Evolutionary conservation across 2,113 vertebrate genomes (phyloP), one percentile per base, ranked within the genome.

Genomic region (Xiphias gladius): DNA sequence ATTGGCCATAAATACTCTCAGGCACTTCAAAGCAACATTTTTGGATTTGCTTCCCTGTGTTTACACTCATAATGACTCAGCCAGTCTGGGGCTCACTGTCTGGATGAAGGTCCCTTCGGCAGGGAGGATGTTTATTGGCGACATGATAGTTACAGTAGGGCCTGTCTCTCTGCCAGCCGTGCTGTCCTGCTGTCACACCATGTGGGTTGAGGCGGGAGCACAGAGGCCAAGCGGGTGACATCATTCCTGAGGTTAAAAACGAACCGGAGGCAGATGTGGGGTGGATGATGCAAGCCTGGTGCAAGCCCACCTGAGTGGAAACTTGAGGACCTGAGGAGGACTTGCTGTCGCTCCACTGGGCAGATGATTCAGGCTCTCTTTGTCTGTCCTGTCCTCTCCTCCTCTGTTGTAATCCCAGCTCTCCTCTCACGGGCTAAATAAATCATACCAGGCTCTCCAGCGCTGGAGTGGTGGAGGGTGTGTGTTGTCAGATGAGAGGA

Each of bases 241-340:
- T 80, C 62, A 80, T 46, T 32, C 54, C 68, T 17, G 35, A 73
- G 62, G 67, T 64, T 67, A 52, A 64, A 88, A 78, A 46, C 58
- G 66, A 83, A 30, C 30, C 57, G 2, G 64, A 65, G 61, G 30
- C 69, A 62, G 52, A 80, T 41, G 57, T 0, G 3, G 28, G 43
- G 3, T 12, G 70, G 63, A 58, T 91, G 88, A 90, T 85, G 88
- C 55, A 85, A 91, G 57, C 26, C 17, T 10, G 67, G 41, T 76
- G 77, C 71, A 84, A 87, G 1, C 43, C 67, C 70, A 86, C 83
- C 83, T 84, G 74, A 80, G 78, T 19, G 65, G 20, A 84, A 72
- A 59, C 65, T 61, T 7, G 35, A 67, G 63, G 66, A 75, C 62
- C 19, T 7, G 68, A 67, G 39, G 59, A 61, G n/a, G 62, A 39